phyloP scores from a whole-genome alignment of 2,888 invertebrate species.

The Amaurobius ferox region DNA sequence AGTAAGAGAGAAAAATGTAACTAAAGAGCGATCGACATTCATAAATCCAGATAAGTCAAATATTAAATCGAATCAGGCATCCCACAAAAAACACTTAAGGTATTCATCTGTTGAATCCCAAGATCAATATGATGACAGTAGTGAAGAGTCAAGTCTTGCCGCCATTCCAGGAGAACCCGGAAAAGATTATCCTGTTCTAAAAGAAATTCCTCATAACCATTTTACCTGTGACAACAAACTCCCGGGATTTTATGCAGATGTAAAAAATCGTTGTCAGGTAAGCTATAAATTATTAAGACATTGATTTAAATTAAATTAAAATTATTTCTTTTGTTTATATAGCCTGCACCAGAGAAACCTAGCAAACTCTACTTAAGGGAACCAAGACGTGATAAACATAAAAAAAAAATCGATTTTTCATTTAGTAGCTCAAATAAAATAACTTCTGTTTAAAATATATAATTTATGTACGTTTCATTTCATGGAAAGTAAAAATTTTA shows the following conservation, averaged over 20 bases:
- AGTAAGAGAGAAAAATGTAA: conserved; percentile 23
- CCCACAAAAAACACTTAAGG: conserved; percentile 5
- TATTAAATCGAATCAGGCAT: conserved; percentile 30
- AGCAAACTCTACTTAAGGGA: no score
- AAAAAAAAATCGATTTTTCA: no score
- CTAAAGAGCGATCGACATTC: not conserved
- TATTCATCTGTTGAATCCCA: not conserved
- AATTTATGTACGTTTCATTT: no score
- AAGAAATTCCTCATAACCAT: conserved; percentile 37
- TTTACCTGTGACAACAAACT: conserved; percentile 61
- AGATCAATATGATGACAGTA: conserved; percentile 19
- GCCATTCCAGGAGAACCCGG: conserved; percentile 67
- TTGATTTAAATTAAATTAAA: no score
- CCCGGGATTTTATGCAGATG: conserved; percentile 69
- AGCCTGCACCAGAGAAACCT: no score
- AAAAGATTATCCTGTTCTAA: conserved; percentile 66
- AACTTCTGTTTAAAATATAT: no score
- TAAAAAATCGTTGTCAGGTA: conserved; percentile 67
- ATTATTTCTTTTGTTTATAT: no score
- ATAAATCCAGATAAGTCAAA: not conserved
- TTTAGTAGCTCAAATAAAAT: no score
- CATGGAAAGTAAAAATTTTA: no score
- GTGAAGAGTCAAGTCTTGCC: conserved; percentile 23
- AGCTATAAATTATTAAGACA: not conserved
- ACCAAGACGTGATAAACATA: no score